phyloP scores from a whole-genome alignment of 2,113 vertebrate species.

The Bombycilla garrulus region DNA sequence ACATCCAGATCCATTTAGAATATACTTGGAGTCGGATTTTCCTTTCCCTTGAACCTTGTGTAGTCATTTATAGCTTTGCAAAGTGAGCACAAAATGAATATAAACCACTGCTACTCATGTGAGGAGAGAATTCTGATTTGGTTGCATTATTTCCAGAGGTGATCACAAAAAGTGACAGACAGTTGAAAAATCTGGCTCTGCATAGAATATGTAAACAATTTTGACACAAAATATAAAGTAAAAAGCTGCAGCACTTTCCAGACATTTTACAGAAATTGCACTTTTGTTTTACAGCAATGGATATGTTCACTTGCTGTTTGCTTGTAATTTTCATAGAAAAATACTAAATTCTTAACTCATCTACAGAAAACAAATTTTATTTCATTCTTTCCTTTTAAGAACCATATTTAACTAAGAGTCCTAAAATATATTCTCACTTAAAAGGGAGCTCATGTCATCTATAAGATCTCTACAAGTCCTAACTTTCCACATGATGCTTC shows the following conservation, averaged over 20 bases:
- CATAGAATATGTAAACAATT: neutral
- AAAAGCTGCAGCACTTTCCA: neutral
- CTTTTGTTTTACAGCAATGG: neutral
- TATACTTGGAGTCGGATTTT: conserved; percentile 13
- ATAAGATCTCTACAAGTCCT: neutral
- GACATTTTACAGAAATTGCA: neutral
- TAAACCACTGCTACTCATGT: neutral
- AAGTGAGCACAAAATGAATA: conserved; percentile 41
- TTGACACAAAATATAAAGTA: neutral
- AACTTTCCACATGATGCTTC: neutral
- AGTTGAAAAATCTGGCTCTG: conserved; percentile 6
- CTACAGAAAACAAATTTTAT: neutral
- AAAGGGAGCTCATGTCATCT: neutral
- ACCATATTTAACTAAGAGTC: neutral
- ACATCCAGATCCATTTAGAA: conserved; percentile 60
- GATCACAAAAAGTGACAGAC: conserved; percentile 1
- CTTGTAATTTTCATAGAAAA: neutral
- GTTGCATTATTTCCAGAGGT: conserved; percentile 36
- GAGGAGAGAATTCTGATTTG: conserved; percentile 27
- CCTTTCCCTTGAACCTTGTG: conserved; percentile 26
- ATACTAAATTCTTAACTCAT: neutral
- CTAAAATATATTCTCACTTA: neutral
- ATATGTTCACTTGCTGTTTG: neutral
- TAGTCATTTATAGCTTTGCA: conserved; percentile 34
- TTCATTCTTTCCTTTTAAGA: neutral